Base-by-base conservation (phyloP, 2,888 invertebrate genomes). In the Scaptomyza flava region DNA sequence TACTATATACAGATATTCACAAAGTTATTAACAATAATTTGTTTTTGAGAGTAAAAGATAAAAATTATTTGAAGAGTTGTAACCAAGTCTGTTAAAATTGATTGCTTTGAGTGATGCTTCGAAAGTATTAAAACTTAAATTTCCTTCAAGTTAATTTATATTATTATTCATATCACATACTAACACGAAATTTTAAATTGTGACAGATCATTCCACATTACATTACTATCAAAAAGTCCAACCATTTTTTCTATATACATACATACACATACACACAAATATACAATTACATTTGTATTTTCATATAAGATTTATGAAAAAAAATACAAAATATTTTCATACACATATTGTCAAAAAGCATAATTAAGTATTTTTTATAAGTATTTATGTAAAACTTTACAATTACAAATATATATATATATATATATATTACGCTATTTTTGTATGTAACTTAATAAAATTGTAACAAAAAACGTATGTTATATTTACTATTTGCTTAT, bases 381-480 rank as follows among this genome's bases (percentile, higher is more conserved):
- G 68, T 36, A 70, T 71, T 57, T 64, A 52, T 65, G 52, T 50
- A 54, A 66, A 48, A 51, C 64, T 58, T 56, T 56, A 68, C 62
- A 71, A 41, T 70, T 67, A 74, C 61, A 67, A 65, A 62, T 42
- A 75, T 50, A 66, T 52, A 72, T 23, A 23, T 23, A 23, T 4
- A 23, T 23, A 23, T 45, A 62, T 38, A 68, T 77, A 83, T 73
- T 71, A 52, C 58, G 80, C 77, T 79, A 81, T 79, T 79, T 87
- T 89, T 89, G 75, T 82, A 81, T 75, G 87, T 79, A 87, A 89
- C 78, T 87, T 70, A 87, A 89, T 89, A 87, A 87, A 87, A 71
- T 65, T 82, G 75, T 67, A 82, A 72, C 56, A 80, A 72, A 80
- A 70, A 33, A 68, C 80, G 57, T 54, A 41, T 72, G 88, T 87